Conservation (phyloP, 2,113 vertebrate species). For the Otocyon megalotis region DNA sequence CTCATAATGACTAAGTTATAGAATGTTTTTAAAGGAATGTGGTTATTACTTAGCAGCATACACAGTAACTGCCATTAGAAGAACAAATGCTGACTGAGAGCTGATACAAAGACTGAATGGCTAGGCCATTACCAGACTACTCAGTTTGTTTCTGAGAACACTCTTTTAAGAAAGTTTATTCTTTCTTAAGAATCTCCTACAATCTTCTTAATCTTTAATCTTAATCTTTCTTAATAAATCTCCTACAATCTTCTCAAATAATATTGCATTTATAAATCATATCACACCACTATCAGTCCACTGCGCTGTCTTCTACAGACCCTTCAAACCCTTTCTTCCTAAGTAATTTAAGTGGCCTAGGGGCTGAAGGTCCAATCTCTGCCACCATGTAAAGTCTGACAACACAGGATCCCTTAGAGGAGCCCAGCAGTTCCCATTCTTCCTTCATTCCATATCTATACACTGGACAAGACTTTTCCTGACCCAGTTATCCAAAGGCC, state of each 20-base stretch:
- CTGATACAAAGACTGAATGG: not conserved
- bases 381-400: not conserved
- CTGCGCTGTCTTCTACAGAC: not conserved
- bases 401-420: not conserved
- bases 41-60: not conserved
- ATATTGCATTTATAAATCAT: not conserved
- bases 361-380: not conserved
- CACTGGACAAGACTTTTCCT: not conserved
- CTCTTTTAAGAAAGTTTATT: not conserved
- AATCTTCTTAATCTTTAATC: no score
- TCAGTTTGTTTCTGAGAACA: not conserved
- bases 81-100: conserved; percentile 5
- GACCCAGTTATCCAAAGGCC: not conserved
- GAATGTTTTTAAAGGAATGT: conserved; percentile 13
- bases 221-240: not conserved
- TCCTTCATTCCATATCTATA: not conserved
- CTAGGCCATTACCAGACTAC: not conserved
- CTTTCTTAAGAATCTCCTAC: no score
- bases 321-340: not conserved
- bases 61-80: not conserved
- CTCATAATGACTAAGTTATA: conserved; percentile 1
- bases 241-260: not conserved
- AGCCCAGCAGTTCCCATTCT: not conserved
- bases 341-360: not conserved
- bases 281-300: not conserved